Percentiles rank a stretch among this genome's conserved stretches.
phyloP scores from a whole-genome alignment of 2,888 invertebrate genomes.

The Orthosia gracilis region DNA sequence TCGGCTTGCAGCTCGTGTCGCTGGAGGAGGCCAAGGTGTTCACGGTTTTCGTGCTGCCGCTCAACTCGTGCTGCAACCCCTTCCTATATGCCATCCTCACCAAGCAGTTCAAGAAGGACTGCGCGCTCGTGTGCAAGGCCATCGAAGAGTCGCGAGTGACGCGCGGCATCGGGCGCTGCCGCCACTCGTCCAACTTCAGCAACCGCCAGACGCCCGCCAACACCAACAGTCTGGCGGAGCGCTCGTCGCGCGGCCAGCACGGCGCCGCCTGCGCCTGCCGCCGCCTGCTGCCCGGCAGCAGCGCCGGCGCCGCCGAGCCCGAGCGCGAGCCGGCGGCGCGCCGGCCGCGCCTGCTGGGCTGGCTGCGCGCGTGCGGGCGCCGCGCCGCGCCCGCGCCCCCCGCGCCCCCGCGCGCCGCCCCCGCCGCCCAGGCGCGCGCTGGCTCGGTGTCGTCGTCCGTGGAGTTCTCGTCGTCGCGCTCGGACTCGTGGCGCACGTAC shows the following conservation, averaged over 20 bases:
- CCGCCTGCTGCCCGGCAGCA: conserved; percentile 94
- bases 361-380: conserved; percentile 83
- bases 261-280: conserved; percentile 91
- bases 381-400: conserved; percentile 90
- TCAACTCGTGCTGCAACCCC: conserved; percentile 99
- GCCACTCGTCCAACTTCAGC: conserved; percentile 97
- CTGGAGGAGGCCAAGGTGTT: conserved; percentile 99
- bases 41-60: conserved; percentile 98
- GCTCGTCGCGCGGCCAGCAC: conserved; percentile 94
- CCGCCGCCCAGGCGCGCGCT: conserved; percentile 90
- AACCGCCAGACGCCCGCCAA: conserved; percentile 97
- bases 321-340: conserved; percentile 59
- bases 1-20: conserved; percentile 97
- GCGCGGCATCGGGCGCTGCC: conserved; percentile 96
- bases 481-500: conserved; percentile 96
- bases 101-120: conserved; percentile 99
- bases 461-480: conserved; percentile 97
- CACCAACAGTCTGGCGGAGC: conserved; percentile 95
- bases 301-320: conserved; percentile 93
- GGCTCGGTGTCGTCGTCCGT: conserved; percentile 97
- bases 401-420: conserved; percentile 95
- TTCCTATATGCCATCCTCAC: conserved; percentile 99
- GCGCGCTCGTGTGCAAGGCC: conserved; percentile 98
- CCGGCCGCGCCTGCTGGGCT: conserved; percentile 83
- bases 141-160: conserved; percentile 98